phyloP scores from a whole-genome alignment of 2,797 vertebrate genomes.

The Apogon talboti region DNA sequence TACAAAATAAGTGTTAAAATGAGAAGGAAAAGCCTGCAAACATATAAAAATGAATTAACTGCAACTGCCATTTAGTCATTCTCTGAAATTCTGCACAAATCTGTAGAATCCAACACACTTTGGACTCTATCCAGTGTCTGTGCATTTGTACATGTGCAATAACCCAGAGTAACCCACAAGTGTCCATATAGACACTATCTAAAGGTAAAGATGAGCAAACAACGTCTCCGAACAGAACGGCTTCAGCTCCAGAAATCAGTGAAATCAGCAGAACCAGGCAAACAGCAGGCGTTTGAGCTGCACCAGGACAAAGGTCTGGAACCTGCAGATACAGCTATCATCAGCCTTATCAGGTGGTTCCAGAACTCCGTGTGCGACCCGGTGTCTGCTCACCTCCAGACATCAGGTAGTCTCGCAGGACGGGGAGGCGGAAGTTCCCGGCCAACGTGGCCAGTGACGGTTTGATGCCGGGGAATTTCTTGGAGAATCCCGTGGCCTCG shows the following conservation, averaged over 20 bases:
- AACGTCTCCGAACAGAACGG: conserved; percentile 29
- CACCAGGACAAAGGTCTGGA: conserved; percentile 73
- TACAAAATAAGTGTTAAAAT: no score
- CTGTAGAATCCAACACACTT: no score
- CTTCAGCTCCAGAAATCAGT: conserved; percentile 30
- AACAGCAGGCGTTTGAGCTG: conserved; percentile 45
- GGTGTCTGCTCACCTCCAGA: conserved; percentile 89
- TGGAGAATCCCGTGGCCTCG: conserved; percentile 93
- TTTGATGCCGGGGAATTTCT: conserved; percentile 95
- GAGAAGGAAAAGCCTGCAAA: no score
- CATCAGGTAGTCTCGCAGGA: conserved; percentile 97
- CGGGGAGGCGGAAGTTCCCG: conserved; percentile 94
- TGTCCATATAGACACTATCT: conserved; percentile 21
- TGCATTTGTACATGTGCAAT: background rate
- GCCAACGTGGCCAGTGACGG: conserved; percentile 94
- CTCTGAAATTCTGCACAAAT: no score
- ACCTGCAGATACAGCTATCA: conserved; percentile 34
- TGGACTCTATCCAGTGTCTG: no score
- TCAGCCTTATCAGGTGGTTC: conserved; percentile 31
- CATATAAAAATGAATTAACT: no score
- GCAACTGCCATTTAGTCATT: no score
- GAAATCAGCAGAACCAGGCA: conserved; percentile 53
- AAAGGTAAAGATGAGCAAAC: conserved; percentile 40
- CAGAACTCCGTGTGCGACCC: conserved; percentile 16
- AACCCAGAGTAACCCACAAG: conserved; percentile 10